Conservation (phyloP, 2,113 vertebrate genomes). For the Setophaga coronata region DNA sequence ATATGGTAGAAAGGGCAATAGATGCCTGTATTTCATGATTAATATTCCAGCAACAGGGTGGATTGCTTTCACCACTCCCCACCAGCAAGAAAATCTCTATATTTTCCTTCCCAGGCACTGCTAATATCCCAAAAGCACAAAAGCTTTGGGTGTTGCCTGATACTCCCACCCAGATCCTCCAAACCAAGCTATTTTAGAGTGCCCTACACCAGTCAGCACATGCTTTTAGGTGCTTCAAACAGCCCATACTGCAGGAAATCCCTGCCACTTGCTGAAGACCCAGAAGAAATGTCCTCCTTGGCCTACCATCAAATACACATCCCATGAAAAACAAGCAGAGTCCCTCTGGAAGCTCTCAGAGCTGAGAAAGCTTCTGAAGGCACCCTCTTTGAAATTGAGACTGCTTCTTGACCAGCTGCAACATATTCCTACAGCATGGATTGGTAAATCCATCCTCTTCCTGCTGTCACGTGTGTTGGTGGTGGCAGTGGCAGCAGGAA, state of each 20-base stretch:
- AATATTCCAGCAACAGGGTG: not conserved
- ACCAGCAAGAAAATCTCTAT: not conserved
- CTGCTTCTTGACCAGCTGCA: not conserved
- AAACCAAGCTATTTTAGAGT: not conserved
- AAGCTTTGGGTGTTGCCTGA: not conserved
- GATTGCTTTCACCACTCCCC: not conserved
- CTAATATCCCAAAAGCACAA: not conserved
- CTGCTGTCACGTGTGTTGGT: not conserved
- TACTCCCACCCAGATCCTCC: not conserved
- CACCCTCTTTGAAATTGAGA: not conserved
- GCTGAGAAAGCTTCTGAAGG: not conserved
- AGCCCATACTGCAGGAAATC: not conserved
- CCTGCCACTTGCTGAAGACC: not conserved
- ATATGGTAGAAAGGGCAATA: not conserved
- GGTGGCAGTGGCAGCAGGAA: not conserved
- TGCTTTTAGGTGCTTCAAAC: not conserved
- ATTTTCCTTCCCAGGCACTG: not conserved
- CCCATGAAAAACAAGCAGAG: not conserved
- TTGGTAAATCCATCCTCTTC: not conserved
- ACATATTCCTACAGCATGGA: not conserved
- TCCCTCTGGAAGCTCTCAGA: not conserved
- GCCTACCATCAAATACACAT: not conserved
- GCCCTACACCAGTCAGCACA: not conserved
- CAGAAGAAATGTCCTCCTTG: not conserved
- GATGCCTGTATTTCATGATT: not conserved